A percentile compares a stretch with the other conserved stretches of the same genome.
Conservation (phyloP, 2,888 invertebrate genomes). For the Palloptera scutellata region DNA sequence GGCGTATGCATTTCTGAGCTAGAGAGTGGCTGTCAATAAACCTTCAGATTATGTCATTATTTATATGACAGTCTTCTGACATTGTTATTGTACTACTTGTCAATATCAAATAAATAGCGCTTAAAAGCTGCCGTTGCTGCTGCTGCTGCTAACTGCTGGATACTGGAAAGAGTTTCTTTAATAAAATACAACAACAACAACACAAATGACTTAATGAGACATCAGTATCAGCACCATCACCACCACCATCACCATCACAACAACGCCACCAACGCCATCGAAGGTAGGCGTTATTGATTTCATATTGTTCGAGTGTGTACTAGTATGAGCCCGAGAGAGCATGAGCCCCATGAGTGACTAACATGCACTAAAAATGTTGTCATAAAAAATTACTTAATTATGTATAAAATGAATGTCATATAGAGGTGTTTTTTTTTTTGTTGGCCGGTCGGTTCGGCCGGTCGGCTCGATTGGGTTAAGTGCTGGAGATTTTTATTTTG, state of each 20-base stretch:
- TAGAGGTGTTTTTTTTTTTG: background rate
- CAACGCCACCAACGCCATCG: background rate
- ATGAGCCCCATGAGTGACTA: background rate
- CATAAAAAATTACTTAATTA: slow-evolving; percentile 25
- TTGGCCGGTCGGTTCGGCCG: background rate
- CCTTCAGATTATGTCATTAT: slow-evolving; percentile 50
- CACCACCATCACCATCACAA: background rate
- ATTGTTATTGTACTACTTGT: slow-evolving; percentile 12
- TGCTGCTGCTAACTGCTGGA: background rate
- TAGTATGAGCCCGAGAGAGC: background rate
- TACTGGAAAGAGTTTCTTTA: background rate
- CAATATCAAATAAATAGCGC: background rate
- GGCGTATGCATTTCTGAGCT: too few relatives aligned
- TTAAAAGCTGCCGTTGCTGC: background rate
- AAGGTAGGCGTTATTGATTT: background rate
- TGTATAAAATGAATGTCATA: slow-evolving; percentile 24
- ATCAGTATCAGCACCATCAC: slow-evolving; percentile 3
- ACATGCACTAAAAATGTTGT: slow-evolving; percentile 19
- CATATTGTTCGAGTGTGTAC: background rate
- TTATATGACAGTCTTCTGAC: slow-evolving; percentile 43
- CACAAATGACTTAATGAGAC: slow-evolving; percentile 41
- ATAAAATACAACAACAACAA: slow-evolving; percentile 6
- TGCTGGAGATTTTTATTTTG: background rate
- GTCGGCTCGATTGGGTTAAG: background rate
- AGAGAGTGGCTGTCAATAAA: slow-evolving; percentile 42